These are phyloP conservation scores for Proterorhinus semilunaris DNA, from an alignment of 2,113 vertebrate species.

Conservation along the genomic window DNA sequence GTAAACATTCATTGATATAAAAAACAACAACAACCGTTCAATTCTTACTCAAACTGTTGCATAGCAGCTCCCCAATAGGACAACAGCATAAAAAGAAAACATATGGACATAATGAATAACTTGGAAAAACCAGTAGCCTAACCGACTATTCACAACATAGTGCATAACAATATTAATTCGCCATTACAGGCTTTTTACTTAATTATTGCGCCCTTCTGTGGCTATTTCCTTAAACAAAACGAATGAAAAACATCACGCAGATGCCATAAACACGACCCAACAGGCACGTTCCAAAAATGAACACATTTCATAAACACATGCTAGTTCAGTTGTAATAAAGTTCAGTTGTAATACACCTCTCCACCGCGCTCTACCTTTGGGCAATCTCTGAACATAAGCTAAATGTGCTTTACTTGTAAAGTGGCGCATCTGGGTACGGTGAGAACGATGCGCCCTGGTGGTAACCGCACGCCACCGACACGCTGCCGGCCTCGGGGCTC, in stretches of 20 bases:
- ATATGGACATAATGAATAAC: neutral
- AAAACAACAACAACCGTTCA: conserved; percentile 14
- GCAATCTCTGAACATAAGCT: neutral
- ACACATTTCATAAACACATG: neutral
- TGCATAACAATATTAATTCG: neutral
- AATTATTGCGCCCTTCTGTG: neutral
- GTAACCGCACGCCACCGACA: conserved; percentile 52
- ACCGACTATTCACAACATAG: neutral
- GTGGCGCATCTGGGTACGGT: conserved; percentile 31
- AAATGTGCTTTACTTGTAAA: neutral
- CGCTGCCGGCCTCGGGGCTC: conserved; percentile 60
- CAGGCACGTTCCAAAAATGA: neutral
- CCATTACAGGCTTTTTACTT: neutral
- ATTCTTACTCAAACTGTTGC: conserved; percentile 29
- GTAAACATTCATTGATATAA: conserved; percentile 37
- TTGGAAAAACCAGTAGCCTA: neutral
- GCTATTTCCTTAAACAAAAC: neutral
- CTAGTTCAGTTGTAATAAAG: neutral
- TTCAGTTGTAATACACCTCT: neutral
- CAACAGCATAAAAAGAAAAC: neutral
- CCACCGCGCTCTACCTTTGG: neutral
- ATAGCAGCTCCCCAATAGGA: conserved; percentile 30
- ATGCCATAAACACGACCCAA: neutral
- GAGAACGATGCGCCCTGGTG: conserved; percentile 46
- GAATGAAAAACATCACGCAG: neutral